Evolutionary conservation across 2,797 vertebrate species (phyloP).

Genomic region (Moxostoma hubbsi): DNA sequence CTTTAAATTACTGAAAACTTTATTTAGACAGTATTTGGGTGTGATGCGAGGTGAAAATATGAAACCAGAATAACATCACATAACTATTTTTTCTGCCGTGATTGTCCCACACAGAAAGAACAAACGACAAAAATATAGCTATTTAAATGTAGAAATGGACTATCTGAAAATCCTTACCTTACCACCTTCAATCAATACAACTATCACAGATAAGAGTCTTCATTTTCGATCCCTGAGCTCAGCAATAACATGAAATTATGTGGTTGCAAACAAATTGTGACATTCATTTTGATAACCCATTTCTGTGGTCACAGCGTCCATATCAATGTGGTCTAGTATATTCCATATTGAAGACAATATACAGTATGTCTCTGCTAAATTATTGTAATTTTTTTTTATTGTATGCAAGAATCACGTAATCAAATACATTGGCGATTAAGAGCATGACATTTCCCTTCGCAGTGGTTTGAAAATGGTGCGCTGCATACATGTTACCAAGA

Average conservation of each 20-base stretch:
- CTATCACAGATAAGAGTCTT: slow-evolving; percentile 57
- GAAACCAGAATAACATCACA: neutral
- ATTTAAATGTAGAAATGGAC: slow-evolving; percentile 56
- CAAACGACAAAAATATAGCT: slow-evolving; percentile 37
- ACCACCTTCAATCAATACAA: slow-evolving; percentile 54
- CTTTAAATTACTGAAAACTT: slow-evolving; percentile 13
- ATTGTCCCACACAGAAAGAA: too few species aligned
- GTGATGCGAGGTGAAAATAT: slow-evolving; percentile 2
- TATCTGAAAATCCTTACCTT: slow-evolving; percentile 57
- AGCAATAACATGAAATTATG: slow-evolving; percentile 57
- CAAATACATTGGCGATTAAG: slow-evolving; percentile 51
- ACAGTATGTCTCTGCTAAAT: slow-evolving; percentile 13
- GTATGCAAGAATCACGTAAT: slow-evolving; percentile 46
- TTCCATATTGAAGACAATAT: slow-evolving; percentile 15
- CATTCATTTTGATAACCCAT: slow-evolving; percentile 50
- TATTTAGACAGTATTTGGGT: slow-evolving; percentile 5
- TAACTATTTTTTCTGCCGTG: too few species aligned
- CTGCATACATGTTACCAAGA: slow-evolving; percentile 64
- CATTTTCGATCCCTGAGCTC: slow-evolving; percentile 53
- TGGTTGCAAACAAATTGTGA: slow-evolving; percentile 58
- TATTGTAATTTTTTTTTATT: slow-evolving; percentile 37
- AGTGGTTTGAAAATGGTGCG: slow-evolving; percentile 54
- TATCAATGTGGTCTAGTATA: neutral
- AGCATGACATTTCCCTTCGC: slow-evolving; percentile 27
- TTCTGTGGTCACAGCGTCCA: slow-evolving; percentile 44